Evolutionary conservation across 2,888 invertebrate genomes (phyloP), one percentile per base, ranked within the genome.

Genomic region (Leucozona laternaria): DNA sequence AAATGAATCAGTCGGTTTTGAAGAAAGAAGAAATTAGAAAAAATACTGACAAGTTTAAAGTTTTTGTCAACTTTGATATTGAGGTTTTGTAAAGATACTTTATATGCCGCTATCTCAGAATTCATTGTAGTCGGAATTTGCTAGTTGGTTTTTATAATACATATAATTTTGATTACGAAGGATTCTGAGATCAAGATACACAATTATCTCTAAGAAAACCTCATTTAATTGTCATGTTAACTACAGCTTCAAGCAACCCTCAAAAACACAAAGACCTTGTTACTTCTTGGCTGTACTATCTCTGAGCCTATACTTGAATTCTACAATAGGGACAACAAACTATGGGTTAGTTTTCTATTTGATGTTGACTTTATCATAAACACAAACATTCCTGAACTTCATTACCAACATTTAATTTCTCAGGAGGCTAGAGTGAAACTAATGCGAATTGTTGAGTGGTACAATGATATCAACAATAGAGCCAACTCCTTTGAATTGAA

Each of bases 181-280:
- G 0, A 20, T 48, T 48, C 20, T 45, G 17, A 17, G 17, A 45
- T 0, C 8, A 45, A 22, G 2, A 15, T 5, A 15, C 6, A 15
- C 15, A 22, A 11, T 13, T n/a, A 8, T n/a, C 0, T 25, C 8
- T 0, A 8, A 25, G 8, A 1, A 13, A 57, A 13, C 4, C 4
- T 43, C n/a, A n/a, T 25, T 34, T 34, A 37, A 50, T 50, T 62
- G 17, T 10, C 10, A 17, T 28, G 13, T 20, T 43, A 37, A 37
- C 78, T 91, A 53, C 91, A 96, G 95, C 93, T 98, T 50, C 94
- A 94, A 55, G 95, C 95, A 88, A 93, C 96, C 17, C 92, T 98
- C n/a, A 94, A 96, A 71, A 98, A 98, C 93, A 96, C 97, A 40
- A 95, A 96, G 78, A 97, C 97, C 89, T 93, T 97, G 93, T 94